Conservation (phyloP, 2,797 vertebrate species). For the Enteromius fasciolatus region DNA sequence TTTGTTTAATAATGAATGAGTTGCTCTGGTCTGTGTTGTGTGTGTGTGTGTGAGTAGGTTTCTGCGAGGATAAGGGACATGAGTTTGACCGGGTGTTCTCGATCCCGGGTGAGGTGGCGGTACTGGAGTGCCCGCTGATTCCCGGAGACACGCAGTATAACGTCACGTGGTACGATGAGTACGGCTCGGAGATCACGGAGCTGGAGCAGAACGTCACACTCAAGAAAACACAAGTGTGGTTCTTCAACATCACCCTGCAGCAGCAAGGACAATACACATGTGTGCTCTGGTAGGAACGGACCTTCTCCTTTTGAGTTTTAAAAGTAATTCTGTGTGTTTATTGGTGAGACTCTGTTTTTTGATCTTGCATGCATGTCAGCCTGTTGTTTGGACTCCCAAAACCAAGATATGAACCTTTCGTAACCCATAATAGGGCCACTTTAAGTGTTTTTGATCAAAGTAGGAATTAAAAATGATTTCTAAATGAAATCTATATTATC, state of each 20-base stretch:
- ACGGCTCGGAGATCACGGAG: neutral
- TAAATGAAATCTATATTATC: too few species aligned
- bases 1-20: too few species aligned
- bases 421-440: too few species aligned
- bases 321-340: too few species aligned
- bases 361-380: too few species aligned
- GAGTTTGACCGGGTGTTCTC: constrained; percentile 49
- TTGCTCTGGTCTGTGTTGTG: neutral
- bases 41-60: constrained; percentile 1
- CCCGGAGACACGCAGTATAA: constrained; percentile 17
- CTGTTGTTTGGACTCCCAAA: too few species aligned
- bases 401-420: too few species aligned
- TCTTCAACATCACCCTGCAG: constrained; percentile 39
- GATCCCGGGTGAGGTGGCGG: constrained; percentile 29
- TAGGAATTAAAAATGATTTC: neutral
- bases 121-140: constrained; percentile 33
- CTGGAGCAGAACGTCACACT: neutral
- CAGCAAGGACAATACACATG: constrained; percentile 42
- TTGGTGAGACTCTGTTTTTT: too few species aligned
- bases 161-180: constrained; percentile 46
- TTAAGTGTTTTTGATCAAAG: neutral
- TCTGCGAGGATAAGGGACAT: constrained; percentile 1
- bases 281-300: constrained; percentile 43
- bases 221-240: constrained; percentile 7
- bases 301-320: neutral